Evolutionary conservation across 2,888 invertebrate genomes (phyloP), one percentile per base, ranked within the genome.

Genomic region (Merodon equestris): DNA sequence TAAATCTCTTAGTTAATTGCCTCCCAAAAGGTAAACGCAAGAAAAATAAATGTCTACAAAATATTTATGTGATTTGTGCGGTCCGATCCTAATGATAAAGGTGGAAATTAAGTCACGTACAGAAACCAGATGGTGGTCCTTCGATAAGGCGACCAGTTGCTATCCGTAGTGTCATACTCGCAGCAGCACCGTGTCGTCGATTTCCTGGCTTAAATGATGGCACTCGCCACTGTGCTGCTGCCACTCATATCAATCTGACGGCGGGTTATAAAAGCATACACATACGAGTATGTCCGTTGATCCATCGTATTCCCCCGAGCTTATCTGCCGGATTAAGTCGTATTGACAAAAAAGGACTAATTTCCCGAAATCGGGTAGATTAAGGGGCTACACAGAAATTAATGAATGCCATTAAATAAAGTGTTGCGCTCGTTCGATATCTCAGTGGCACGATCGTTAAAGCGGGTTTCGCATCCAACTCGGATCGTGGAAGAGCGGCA

Each of bases 281-380:
- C n/a, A n/a, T n/a, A n/a, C n/a, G n/a, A n/a, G n/a, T n/a, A n/a
- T n/a, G n/a, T n/a, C n/a, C n/a, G 47, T 34, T 70, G 13, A 44
- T 47, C 44, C 66, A 61, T 72, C 66, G 68, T 68, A 68, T 61
- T 54, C 48, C 45, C 34, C 56, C 9, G 10, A 72, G 57, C 74
- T 79, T 79, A 74, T 79, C 74, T 56, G 27, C 50, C 53, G 70
- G 79, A 79, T 79, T 74, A 79, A 79, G 74, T 70, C 79, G 64
- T 79, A 74, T 79, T 79, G 79, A 79, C 79, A 74, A 79, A 79
- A 74, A 27, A 64, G 74, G 60, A 60, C 74, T 74, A 74, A 79
- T 79, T 79, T 68, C 70, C 27, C 27, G 18, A 56, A 27, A 7
- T 7, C 27, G 27, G 51, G 73, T 79, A 64, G 68, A 79, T 64